Evolutionary conservation across 2,113 vertebrate genomes (phyloP), one percentile per base, ranked within the genome.

Genomic region (Carollia perspicillata): DNA sequence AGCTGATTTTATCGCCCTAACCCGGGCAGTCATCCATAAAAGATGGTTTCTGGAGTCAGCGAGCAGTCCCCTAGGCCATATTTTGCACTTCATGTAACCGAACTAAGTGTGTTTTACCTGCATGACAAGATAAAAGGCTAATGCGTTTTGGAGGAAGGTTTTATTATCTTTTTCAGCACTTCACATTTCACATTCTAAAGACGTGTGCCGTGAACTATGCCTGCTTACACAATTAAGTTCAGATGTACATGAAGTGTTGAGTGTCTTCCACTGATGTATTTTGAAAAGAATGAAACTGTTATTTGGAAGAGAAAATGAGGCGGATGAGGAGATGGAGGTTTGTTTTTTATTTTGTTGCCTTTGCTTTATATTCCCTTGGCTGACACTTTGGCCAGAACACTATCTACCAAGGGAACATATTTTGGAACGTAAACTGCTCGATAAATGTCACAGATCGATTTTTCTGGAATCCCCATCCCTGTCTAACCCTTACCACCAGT

Each of bases 321-420:
- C 89, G 12, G 6, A 26, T 26, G 37, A 71, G 30, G 22, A 83
- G 26, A 68, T 65, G 30, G 37, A 71, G 69, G 16, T 53, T n/a
- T 69, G 5, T 51, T 42, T 92, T 74, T 74, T 14, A 20, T 74
- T 84, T 89, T 14, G 35, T 90, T 77, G 85, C 4, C 1, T 84
- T 72, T 89, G n/a, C 20, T 88, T 80, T 74, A 6, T 74, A 72
- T 83, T 90, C 12, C 26, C 51, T 95, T 77, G 72, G 40, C 71
- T 93, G n/a, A 77, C 86, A 78, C 90, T 87, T 95, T 79, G 12
- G 71, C 89, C 89, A 80, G 91, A 96, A 95, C 71, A 58, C n/a
- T 49, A 42, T 63, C 78, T 66, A 89, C 58, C 33, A 81, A 84
- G 90, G 30, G 63, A 53, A 90, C 90, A 68, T 83, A 83, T 78